Conservation (phyloP, 2,888 invertebrate species). For the Lymantria monacha region DNA sequence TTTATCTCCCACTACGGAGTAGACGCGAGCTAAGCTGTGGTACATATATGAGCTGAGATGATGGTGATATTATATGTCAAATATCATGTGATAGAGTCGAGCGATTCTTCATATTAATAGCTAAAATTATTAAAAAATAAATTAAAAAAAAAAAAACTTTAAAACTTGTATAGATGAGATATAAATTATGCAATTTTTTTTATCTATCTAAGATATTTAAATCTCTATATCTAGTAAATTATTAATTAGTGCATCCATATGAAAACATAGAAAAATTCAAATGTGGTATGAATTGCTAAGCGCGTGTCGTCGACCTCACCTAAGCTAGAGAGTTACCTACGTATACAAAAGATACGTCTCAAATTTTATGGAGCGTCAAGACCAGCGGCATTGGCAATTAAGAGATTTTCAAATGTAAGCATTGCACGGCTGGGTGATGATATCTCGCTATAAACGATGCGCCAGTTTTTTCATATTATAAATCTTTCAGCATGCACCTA, state of each 20-base stretch:
- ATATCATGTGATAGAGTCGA: too few species aligned
- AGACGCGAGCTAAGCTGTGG: too few species aligned
- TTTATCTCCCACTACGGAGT: too few species aligned
- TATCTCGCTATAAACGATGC: constrained; percentile 28
- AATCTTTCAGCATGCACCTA: constrained; percentile 29
- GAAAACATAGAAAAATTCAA: constrained; percentile 26
- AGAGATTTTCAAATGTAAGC: constrained; percentile 58
- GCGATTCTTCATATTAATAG: too few species aligned
- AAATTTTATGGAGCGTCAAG: constrained; percentile 78
- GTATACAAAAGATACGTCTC: constrained; percentile 59
- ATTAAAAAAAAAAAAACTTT: not conserved
- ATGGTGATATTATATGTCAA: too few species aligned
- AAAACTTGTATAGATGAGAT: too few species aligned
- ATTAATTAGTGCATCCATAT: constrained; percentile 12
- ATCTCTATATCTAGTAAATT: constrained; percentile 2
- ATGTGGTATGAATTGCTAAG: constrained; percentile 29
- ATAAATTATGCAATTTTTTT: too few species aligned
- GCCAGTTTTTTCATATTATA: constrained; percentile 42
- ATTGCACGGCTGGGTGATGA: constrained; percentile 59
- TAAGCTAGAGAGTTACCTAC: constrained; percentile 50
- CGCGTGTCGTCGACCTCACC: constrained; percentile 56
- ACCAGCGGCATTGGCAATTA: constrained; percentile 58
- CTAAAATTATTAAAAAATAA: too few species aligned
- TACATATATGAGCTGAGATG: too few species aligned
- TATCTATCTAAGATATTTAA: not conserved